Evolutionary conservation across 2,888 invertebrate species (phyloP), one percentile per base, ranked within the genome.

Genomic region (Acronicta aceris): DNA sequence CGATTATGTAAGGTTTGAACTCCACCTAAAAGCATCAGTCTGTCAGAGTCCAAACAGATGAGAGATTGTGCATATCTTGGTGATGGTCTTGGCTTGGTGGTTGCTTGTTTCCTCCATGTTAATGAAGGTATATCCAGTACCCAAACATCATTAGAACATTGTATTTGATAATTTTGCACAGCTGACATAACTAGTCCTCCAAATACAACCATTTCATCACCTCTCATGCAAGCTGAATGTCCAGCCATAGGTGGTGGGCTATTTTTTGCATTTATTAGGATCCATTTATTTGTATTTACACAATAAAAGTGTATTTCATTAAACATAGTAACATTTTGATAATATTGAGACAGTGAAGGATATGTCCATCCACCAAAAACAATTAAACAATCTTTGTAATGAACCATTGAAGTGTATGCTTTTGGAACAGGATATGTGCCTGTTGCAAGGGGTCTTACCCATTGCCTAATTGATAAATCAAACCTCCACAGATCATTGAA

Each of bases 361-460:
- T 98, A 98, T 12, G 98, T 97, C 98, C 98, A 99, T 7, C 99
- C 99, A 45, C 99, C 99, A 94, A 98, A 99, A 54, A 99, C 93
- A 66, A 98, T 95, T 72, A 99, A 95, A 73, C 95, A 96, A 80
- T 98, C 97, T 78, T 97, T 96, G 91, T 98, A 97, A 73, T 96
- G 95, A n/a, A 98, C 97, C 96, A 99, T 96, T 16, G 98, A 97
- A 36, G 99, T 98, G 86, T 98, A 98, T 52, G 99, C 99, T 93
- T 99, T 99, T 0, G 99, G 99, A 5, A 98, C 98, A 9, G 99
- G 99, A 93, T 99, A 99, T 49, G 96, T 97, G 38, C 95, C 98
- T 90, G 96, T 97, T 5, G 98, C 97, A 46, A 97, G 90, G 0
- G 97, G 97, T 72, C 98, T 95, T 17, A 97, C 95, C 99, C 99